Conservation (phyloP, 2,113 vertebrate species). For the Sinosuthora webbiana region DNA sequence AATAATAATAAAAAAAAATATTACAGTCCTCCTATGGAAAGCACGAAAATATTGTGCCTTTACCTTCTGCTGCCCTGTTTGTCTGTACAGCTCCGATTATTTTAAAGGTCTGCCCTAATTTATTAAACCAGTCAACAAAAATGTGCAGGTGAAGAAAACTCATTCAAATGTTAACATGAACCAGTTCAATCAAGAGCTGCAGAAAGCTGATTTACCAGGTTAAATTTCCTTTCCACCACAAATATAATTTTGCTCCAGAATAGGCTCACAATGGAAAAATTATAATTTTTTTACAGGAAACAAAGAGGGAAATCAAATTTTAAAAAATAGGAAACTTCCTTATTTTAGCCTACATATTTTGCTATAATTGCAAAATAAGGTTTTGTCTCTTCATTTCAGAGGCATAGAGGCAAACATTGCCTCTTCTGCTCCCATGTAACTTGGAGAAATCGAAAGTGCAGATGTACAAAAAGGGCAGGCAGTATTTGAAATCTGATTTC, state of each 20-base stretch:
- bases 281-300: not conserved
- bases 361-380: not conserved
- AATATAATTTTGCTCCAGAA: not conserved
- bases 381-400: not conserved
- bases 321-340: not conserved
- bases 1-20: not conserved
- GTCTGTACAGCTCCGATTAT: not conserved
- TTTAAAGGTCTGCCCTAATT: not conserved
- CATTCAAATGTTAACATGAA: not conserved
- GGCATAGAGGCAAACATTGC: not conserved
- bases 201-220: not conserved
- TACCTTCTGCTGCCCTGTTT: not conserved
- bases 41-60: not conserved
- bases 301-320: not conserved
- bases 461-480: not conserved
- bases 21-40: not conserved
- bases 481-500: not conserved
- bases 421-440: not conserved
- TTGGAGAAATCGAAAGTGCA: not conserved
- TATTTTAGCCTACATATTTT: not conserved
- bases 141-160: not conserved
- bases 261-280: not conserved
- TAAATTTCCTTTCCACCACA: not conserved
- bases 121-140: constrained; percentile 23
- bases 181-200: not conserved